Evolutionary conservation across 2,888 invertebrate genomes (phyloP).

Genomic region (Pardosa pseudoannulata): DNA sequence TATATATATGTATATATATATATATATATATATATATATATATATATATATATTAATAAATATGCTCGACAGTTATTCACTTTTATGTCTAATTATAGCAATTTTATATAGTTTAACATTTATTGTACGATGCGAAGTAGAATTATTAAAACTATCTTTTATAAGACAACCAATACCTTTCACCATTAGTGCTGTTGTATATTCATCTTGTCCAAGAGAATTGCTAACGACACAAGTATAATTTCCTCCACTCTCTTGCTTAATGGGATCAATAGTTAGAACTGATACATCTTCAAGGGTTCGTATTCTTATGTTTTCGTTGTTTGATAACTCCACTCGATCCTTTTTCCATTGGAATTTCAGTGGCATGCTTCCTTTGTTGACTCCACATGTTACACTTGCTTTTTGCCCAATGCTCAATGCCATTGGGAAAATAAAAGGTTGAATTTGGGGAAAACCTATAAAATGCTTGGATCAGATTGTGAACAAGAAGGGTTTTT

Average conservation of each 20-base stretch:
- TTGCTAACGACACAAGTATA: constrained; percentile 66
- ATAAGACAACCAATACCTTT: constrained; percentile 60
- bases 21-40: too few relatives aligned
- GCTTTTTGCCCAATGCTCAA: constrained; percentile 59
- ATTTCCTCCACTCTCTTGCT: constrained; percentile 52
- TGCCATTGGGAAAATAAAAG: constrained; percentile 60
- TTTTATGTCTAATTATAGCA: too few relatives aligned
- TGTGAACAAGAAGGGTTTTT: too few relatives aligned
- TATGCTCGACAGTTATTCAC: too few relatives aligned
- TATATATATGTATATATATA: too few relatives aligned
- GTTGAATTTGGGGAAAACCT: constrained; percentile 61
- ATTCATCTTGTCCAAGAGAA: constrained; percentile 57
- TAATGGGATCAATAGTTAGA: constrained; percentile 41
- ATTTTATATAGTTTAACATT: too few relatives aligned
- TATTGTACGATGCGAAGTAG: too few relatives aligned
- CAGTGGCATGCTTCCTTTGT: constrained; percentile 70
- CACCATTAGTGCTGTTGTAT: constrained; percentile 56
- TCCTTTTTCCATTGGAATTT: constrained; percentile 57
- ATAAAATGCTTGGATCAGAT: too few relatives aligned
- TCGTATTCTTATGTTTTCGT: constrained; percentile 33
- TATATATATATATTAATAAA: too few relatives aligned
- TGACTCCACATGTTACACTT: constrained; percentile 70
- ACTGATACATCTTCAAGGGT: constrained; percentile 28
- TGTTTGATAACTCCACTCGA: constrained; percentile 21
- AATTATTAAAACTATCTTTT: too few relatives aligned